These are phyloP conservation scores for Archips xylosteana DNA, from an alignment of 2,888 invertebrate species.

Conservation along the genomic window DNA sequence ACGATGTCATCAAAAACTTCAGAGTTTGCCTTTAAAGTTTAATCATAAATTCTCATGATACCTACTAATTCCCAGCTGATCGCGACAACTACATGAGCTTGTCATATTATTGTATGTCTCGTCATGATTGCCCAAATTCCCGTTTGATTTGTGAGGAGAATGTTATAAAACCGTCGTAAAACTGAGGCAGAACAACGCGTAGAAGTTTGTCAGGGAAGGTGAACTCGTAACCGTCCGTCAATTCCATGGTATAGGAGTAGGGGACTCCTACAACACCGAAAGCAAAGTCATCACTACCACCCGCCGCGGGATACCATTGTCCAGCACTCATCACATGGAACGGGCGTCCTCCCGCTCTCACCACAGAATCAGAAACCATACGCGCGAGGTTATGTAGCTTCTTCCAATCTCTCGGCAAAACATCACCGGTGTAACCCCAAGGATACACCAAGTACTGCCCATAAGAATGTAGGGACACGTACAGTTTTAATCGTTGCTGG, in stretches of 20 bases:
- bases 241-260: slow-evolving; percentile 86
- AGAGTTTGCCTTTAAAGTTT: background rate
- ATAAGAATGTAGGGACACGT: slow-evolving; percentile 89
- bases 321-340: slow-evolving; percentile 81
- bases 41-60: no score
- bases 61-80: background rate
- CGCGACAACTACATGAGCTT: background rate
- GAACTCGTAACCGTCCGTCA: slow-evolving; percentile 87
- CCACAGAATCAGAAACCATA: slow-evolving; percentile 70
- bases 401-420: slow-evolving; percentile 77
- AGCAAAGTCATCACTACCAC: slow-evolving; percentile 87
- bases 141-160: slow-evolving; percentile 64
- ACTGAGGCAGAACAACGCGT: slow-evolving; percentile 64
- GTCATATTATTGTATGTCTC: background rate
- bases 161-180: slow-evolving; percentile 71
- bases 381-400: slow-evolving; percentile 74
- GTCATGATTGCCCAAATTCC: slow-evolving; percentile 56
- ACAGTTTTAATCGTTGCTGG: slow-evolving; percentile 84
- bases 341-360: slow-evolving; percentile 70
- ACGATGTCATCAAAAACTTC: background rate
- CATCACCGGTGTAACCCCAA: slow-evolving; percentile 86
- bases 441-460: slow-evolving; percentile 88
- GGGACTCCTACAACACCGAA: slow-evolving; percentile 82
- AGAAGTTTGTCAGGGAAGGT: slow-evolving; percentile 85
- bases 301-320: slow-evolving; percentile 86